phyloP scores from a whole-genome alignment of 2,888 invertebrate species.

The Microctonus brassicae region DNA sequence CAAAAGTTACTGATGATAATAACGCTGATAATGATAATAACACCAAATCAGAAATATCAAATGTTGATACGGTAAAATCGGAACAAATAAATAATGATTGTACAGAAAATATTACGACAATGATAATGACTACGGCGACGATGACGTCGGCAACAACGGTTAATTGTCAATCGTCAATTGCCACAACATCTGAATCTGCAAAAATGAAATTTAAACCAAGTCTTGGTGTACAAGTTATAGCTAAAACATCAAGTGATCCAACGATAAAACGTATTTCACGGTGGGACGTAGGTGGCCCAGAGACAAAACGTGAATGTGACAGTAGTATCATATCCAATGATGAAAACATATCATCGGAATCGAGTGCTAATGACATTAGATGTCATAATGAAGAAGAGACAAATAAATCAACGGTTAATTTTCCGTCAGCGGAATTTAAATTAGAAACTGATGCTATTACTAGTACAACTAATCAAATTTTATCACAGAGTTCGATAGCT shows the following conservation, averaged over 20 bases:
- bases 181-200: slow-evolving; percentile 39
- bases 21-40: slow-evolving; percentile 26
- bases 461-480: slow-evolving; percentile 43
- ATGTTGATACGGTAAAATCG: slow-evolving; percentile 37
- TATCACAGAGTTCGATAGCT: neutral
- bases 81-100: slow-evolving; percentile 46
- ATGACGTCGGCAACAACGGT: too few relatives aligned
- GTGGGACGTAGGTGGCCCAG: slow-evolving; percentile 70
- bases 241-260: slow-evolving; percentile 46
- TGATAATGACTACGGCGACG: too few relatives aligned
- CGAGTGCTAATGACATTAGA: slow-evolving; percentile 39
- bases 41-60: neutral
- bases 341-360: slow-evolving; percentile 58
- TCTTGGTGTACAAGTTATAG: slow-evolving; percentile 66
- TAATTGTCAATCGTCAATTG: slow-evolving; percentile 39
- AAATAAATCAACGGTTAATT: neutral
- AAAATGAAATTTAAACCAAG: slow-evolving; percentile 64
- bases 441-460: slow-evolving; percentile 44
- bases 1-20: slow-evolving; percentile 48
- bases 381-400: slow-evolving; percentile 30
- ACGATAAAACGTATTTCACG: slow-evolving; percentile 65
- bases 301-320: slow-evolving; percentile 56
- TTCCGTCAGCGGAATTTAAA: slow-evolving; percentile 21
- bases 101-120: neutral
- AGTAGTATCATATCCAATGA: slow-evolving; percentile 60